Evolutionary conservation across 2,113 vertebrate species (phyloP).

Genomic region (Gobius niger): DNA sequence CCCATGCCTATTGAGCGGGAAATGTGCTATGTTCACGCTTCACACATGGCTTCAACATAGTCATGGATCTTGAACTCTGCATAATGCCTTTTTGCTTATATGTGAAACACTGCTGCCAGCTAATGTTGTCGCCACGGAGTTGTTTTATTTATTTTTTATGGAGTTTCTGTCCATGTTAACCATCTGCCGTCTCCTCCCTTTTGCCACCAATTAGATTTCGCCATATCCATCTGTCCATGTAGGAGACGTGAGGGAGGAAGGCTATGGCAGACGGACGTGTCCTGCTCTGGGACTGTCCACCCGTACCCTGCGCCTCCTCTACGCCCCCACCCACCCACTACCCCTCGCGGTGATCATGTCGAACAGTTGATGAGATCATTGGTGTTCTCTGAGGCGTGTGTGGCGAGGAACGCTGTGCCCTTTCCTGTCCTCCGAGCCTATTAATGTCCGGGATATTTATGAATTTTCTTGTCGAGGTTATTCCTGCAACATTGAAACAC

Average conservation of each 20-base stretch:
- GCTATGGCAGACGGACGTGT: conserved; percentile 20
- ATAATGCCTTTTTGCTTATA: conserved; percentile 31
- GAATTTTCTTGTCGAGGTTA: conserved; percentile 19
- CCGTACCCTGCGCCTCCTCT: conserved; percentile 43
- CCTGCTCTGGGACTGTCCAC: conserved; percentile 24
- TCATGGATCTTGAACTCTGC: conserved; percentile 22
- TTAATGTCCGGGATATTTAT: conserved; percentile 32
- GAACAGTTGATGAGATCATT: conserved; percentile 55
- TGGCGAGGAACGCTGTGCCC: conserved; percentile 34
- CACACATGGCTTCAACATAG: conserved; percentile 27
- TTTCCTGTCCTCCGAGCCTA: conserved; percentile 25
- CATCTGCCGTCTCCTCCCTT: conserved; percentile 40
- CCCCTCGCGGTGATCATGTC: conserved; percentile 36
- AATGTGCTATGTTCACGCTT: conserved; percentile 31
- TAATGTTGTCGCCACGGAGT: conserved; percentile 17
- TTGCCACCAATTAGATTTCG: conserved; percentile 33
- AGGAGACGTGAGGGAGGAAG: conserved; percentile 24
- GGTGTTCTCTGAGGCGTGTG: conserved; percentile 36
- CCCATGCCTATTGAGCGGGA: neutral
- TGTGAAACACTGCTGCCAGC: conserved; percentile 20
- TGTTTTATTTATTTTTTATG: conserved; percentile 28
- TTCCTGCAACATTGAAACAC: conserved; percentile 13
- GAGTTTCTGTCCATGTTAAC: conserved; percentile 45
- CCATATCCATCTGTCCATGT: conserved; percentile 41
- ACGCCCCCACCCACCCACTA: conserved; percentile 14